These are phyloP conservation scores for Neomorphus geoffroyi DNA, from an alignment of 2,797 vertebrate genomes.

Conservation along the genomic window DNA sequence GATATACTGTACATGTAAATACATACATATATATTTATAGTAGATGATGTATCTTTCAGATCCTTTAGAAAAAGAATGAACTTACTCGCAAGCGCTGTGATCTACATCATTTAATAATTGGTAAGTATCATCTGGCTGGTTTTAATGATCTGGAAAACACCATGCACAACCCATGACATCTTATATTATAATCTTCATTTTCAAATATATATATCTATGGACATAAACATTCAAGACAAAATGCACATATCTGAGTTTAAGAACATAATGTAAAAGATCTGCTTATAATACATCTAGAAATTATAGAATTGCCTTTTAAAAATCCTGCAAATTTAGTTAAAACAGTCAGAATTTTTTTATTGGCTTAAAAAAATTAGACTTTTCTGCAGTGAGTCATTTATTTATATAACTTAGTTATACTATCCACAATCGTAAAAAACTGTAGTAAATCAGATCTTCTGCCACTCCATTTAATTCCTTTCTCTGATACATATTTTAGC, in stretches of 20 bases:
- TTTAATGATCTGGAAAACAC: not conserved
- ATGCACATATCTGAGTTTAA: not conserved
- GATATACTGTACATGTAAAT: not conserved
- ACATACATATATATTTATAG: not conserved
- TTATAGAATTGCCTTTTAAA: not conserved
- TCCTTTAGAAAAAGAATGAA: not conserved
- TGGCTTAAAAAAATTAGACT: not conserved
- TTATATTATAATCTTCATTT: not conserved
- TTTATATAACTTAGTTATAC: conserved; percentile 7
- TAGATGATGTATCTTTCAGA: not conserved
- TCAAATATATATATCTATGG: not conserved
- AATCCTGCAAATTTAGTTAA: not conserved
- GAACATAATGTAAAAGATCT: not conserved
- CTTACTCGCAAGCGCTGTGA: not conserved
- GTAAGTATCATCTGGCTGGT: not conserved
- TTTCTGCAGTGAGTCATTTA: conserved; percentile 5
- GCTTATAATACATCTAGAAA: not conserved
- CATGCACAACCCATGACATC: not conserved
- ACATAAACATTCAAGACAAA: not conserved
- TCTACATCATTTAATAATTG: not conserved
- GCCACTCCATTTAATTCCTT: not conserved
- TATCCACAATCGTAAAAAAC: not conserved
- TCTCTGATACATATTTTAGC: not conserved
- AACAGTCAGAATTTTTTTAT: not conserved
- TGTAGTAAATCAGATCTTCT: not conserved